phyloP scores from a whole-genome alignment of 2,888 invertebrate genomes.

The Tigriopus californicus region DNA sequence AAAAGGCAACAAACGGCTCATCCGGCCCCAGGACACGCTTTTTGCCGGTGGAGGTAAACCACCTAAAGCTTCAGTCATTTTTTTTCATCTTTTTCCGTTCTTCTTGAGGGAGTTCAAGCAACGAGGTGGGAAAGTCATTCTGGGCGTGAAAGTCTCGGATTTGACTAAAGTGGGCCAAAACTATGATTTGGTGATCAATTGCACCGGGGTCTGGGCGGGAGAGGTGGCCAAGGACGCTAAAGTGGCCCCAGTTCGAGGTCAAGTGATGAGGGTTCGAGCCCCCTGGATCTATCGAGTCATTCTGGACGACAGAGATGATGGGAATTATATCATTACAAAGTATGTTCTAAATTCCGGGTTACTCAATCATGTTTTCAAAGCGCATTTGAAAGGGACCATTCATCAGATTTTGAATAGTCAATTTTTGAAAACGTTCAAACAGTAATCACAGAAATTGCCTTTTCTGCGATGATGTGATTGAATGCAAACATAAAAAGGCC shows the following conservation, averaged over 20 bases:
- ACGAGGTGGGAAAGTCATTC: not conserved
- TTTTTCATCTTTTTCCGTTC: not conserved
- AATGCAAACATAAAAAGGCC: no score
- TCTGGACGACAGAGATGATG: constrained; percentile 18
- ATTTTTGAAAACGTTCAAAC: no score
- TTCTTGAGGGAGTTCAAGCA: not conserved
- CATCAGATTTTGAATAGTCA: no score
- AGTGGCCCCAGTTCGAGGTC: constrained; percentile 50
- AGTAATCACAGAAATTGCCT: no score
- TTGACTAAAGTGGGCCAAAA: constrained; percentile 25
- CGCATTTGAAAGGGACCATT: not conserved
- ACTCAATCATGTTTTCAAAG: not conserved
- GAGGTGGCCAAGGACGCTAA: constrained; percentile 40
- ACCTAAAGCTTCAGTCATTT: no score
- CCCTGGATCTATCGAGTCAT: constrained; percentile 19
- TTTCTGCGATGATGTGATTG: no score
- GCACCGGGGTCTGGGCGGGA: constrained; percentile 49
- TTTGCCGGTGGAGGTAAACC: no score
- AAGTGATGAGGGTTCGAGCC: constrained; percentile 40
- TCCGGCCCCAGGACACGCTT: no score
- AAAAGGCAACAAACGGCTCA: no score
- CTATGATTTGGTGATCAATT: constrained; percentile 54
- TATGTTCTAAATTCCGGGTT: not conserved
- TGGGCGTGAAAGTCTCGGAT: not conserved
- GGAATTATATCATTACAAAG: constrained; percentile 17